These are phyloP conservation scores for Lynx canadensis DNA, from an alignment of 2,113 vertebrate genomes.

Conservation along the genomic window DNA sequence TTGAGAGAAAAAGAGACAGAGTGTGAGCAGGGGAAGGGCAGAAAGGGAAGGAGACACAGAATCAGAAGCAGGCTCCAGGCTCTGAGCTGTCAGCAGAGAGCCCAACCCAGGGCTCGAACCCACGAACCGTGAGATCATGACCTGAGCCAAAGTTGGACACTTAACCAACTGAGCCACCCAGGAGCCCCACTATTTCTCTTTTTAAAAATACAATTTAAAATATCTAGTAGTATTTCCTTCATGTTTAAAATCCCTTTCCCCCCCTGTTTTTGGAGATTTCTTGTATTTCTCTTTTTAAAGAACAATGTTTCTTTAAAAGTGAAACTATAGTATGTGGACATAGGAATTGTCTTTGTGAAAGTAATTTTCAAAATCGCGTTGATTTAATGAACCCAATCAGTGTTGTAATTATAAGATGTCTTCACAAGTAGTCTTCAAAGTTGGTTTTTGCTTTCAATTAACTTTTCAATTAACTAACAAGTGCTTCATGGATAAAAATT, in stretches of 20 bases:
- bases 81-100: not conserved
- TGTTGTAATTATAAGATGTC: conserved; percentile 67
- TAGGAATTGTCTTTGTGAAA: conserved; percentile 45
- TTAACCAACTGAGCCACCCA: not conserved
- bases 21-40: not conserved
- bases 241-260: not conserved
- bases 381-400: conserved; percentile 69
- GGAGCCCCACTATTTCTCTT: not conserved
- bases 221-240: not conserved
- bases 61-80: not conserved
- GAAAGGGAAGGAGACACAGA: not conserved
- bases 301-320: not conserved
- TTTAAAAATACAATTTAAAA: not conserved
- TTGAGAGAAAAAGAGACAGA: not conserved
- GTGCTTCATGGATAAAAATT: conserved; percentile 50
- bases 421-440: conserved; percentile 47
- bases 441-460: conserved; percentile 60
- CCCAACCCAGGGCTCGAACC: not conserved
- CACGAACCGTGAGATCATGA: not conserved
- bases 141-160: not conserved
- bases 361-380: conserved; percentile 74
- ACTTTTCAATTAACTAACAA: conserved; percentile 69
- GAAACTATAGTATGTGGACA: conserved; percentile 10
- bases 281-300: conserved; percentile 53
- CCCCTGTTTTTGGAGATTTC: not conserved